Percentiles rank a stretch among this genome's conserved stretches.
Evolutionary conservation across 2,113 vertebrate species (phyloP).

Genomic region (Hippocampus comes): DNA sequence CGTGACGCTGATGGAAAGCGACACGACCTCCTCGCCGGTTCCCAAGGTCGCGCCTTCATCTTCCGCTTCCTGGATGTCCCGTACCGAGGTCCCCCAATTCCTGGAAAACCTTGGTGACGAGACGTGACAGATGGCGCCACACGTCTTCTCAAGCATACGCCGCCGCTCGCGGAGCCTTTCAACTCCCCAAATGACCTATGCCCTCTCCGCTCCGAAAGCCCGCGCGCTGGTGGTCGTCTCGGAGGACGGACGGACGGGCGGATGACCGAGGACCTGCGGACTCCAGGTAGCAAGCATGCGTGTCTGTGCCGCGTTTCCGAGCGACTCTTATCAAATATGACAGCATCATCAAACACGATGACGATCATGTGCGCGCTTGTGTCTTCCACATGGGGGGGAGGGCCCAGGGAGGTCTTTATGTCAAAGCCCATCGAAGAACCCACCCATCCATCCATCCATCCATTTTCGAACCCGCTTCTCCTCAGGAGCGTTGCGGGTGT

Average conservation of each 20-base stretch:
- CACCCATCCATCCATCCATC: too few relatives aligned
- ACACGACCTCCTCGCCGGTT: background rate
- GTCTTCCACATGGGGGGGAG: background rate
- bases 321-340: constrained; percentile 25
- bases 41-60: background rate
- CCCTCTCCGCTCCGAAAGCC: constrained; percentile 3
- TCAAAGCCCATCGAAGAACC: background rate
- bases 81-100: constrained; percentile 4
- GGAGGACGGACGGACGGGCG: constrained; percentile 1
- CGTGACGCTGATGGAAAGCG: background rate
- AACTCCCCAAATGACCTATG: constrained; percentile 36
- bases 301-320: constrained; percentile 11
- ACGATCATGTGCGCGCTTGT: background rate
- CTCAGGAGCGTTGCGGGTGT: too few relatives aligned
- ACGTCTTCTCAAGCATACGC: constrained; percentile 31
- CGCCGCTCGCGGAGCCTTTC: background rate
- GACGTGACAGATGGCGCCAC: constrained; percentile 24
- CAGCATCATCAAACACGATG: constrained; percentile 1
- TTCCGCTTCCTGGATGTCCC: background rate
- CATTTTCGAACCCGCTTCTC: too few relatives aligned
- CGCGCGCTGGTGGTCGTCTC: background rate
- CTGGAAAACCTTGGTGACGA: constrained; percentile 8
- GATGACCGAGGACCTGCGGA: constrained; percentile 18
- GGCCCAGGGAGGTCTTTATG: background rate
- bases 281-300: constrained; percentile 10